Evolutionary conservation across 2,113 vertebrate genomes (phyloP), one percentile per base, ranked within the genome.

Genomic region (Dromas ardeola): DNA sequence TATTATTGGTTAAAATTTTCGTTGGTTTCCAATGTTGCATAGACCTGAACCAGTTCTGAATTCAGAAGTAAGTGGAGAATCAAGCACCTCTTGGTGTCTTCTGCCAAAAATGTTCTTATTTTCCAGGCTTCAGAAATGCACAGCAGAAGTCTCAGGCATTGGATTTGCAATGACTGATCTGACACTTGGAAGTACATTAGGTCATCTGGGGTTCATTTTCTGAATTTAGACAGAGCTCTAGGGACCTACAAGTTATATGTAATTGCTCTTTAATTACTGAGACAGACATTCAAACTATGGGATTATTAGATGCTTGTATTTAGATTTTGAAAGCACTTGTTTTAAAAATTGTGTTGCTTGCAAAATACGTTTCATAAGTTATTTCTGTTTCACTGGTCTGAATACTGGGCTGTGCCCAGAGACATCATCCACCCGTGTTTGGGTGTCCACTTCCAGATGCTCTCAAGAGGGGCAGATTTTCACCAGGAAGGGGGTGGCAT

Each of bases 221-320:
- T 61, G 36, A 69, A 85, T 89, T 71, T 29, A 89, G 91, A 45
- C 69, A 79, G 72, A 93, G 47, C 94, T 95, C 96, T 61, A 52
- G 95, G 73, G 88, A 87, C 36, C 34, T 26, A 86, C 21, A 72
- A 79, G 34, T 89, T 91, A 26, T 10, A 40, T 42, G 45, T 49
- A 84, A 96, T 93, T 82, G 61, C 73, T 84, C 73, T 94, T 95
- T 91, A 96, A 86, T 95, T 97, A 91, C 77, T 81, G 90, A 85
- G 81, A 81, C 88, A 95, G 90, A 85, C 90, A 45, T 73, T 63
- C 8, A 13, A 94, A 90, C 90, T 45, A 29, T 0, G 5, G 78
- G 49, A 85, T 85, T 77, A n/a, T 61, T 52, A 85, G 73, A 67
- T 36, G 65, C 32, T 88, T 15, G 30, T 71, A 76, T 78, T 81